These are phyloP conservation scores for Alectoris magna DNA, from an alignment of 2,797 vertebrate species.

Conservation along the genomic window DNA sequence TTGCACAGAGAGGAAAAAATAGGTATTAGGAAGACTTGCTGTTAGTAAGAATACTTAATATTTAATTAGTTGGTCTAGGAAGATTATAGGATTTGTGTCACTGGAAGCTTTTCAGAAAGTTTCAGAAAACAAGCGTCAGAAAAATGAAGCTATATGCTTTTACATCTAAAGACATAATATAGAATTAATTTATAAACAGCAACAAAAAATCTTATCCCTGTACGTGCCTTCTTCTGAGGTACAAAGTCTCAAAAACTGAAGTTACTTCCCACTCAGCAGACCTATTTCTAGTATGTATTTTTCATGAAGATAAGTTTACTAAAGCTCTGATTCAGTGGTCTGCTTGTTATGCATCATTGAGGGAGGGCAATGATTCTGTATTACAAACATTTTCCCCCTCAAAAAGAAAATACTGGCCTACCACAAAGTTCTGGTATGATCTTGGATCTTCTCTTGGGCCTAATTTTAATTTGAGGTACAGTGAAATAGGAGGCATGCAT, in stretches of 20 bases:
- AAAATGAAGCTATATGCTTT: not conserved
- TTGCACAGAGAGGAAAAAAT: not conserved
- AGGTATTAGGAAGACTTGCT: slow-evolving; percentile 6
- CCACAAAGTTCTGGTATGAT: not conserved
- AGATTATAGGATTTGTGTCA: not conserved
- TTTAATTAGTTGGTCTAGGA: slow-evolving; percentile 10
- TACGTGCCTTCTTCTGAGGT: not conserved
- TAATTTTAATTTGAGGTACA: not conserved
- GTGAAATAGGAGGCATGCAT: not conserved
- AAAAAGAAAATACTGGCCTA: not conserved
- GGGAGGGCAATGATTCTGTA: not conserved
- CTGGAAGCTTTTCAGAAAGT: not conserved
- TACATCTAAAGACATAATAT: not conserved
- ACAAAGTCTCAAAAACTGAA: not conserved
- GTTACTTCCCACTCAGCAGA: not conserved
- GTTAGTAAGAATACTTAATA: not conserved
- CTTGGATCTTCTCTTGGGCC: not conserved
- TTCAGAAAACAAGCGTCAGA: not conserved
- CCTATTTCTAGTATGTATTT: not conserved
- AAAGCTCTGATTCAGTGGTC: not conserved
- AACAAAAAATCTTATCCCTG: not conserved
- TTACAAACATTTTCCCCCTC: not conserved
- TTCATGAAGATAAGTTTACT: no score
- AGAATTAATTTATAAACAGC: not conserved
- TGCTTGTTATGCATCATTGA: not conserved